Conservation (phyloP, 2,888 invertebrate species). For the Myopa tessellatipennis region DNA sequence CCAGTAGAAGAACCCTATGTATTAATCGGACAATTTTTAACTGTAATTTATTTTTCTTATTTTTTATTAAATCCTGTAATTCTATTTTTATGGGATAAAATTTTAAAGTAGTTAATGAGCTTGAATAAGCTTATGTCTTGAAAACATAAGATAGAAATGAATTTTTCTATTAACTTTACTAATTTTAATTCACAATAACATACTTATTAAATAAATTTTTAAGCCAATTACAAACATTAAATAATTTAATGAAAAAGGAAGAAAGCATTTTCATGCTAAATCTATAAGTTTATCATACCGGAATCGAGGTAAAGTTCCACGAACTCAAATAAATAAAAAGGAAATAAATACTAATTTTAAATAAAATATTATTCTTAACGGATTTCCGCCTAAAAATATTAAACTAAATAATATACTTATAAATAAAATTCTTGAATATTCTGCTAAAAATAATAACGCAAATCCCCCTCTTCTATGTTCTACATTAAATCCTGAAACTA, state of each 20-base stretch:
- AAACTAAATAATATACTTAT: too few relatives aligned
- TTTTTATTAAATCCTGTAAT: slow-evolving; percentile 62
- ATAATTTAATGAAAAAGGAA: too few relatives aligned
- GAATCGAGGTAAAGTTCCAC: slow-evolving; percentile 77
- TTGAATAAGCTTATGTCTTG: slow-evolving; percentile 77
- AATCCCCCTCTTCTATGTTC: slow-evolving; percentile 74
- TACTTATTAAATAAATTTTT: too few relatives aligned
- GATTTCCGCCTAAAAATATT: too few relatives aligned
- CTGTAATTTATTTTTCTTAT: slow-evolving; percentile 72
- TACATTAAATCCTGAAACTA: slow-evolving; percentile 83
- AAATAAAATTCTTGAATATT: too few relatives aligned
- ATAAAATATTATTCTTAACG: slow-evolving; percentile 66
- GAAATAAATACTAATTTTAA: slow-evolving; percentile 71
- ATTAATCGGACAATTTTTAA: slow-evolving; percentile 73
- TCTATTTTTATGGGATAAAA: slow-evolving; percentile 71
- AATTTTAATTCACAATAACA: too few relatives aligned
- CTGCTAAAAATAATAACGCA: too few relatives aligned
- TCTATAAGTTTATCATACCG: slow-evolving; percentile 82
- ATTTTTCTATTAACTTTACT: too few relatives aligned
- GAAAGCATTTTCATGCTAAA: slow-evolving; percentile 66
- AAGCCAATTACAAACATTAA: too few relatives aligned
- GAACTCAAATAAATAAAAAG: slow-evolving; percentile 76
- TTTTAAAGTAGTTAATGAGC: slow-evolving; percentile 72
- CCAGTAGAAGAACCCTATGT: slow-evolving; percentile 76
- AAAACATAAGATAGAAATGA: slow-evolving; percentile 72